Evolutionary conservation across 2,113 vertebrate species (phyloP).

Genomic region (Misgurnus anguillicaudatus): DNA sequence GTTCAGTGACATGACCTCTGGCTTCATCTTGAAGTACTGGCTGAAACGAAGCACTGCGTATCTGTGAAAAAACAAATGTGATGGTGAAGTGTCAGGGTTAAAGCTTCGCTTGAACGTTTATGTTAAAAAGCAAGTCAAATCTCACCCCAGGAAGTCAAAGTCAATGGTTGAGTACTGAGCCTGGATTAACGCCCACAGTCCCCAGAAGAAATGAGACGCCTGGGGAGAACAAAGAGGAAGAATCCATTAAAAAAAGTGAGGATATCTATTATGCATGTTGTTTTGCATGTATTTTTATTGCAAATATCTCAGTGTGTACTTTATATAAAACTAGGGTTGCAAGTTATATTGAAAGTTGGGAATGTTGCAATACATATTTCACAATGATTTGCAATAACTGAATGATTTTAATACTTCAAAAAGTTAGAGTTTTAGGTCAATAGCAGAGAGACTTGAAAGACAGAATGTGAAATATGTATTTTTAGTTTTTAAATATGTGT

Average conservation of each 20-base stretch:
- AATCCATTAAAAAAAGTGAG: conserved; percentile 24
- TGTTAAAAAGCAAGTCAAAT: conserved; percentile 34
- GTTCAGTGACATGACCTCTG: conserved; percentile 80
- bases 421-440: no score
- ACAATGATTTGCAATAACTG: no score
- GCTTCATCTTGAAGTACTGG: conserved; percentile 98
- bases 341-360: no score
- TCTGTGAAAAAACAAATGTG: conserved; percentile 65
- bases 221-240: conserved; percentile 53
- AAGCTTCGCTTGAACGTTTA: background rate
- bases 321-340: no score
- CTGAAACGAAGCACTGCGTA: conserved; percentile 94
- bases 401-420: no score
- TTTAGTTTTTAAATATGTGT: no score
- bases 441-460: no score
- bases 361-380: no score
- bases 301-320: no score
- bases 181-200: conserved; percentile 96
- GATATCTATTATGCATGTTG: background rate
- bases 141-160: conserved; percentile 96
- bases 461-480: no score
- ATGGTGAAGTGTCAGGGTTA: background rate
- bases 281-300: no score
- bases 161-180: conserved; percentile 96
- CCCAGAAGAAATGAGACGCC: conserved; percentile 99